Evolutionary conservation across 2,797 vertebrate species (phyloP), one percentile per base, ranked within the genome.

Genomic region (Poecilia picta): DNA sequence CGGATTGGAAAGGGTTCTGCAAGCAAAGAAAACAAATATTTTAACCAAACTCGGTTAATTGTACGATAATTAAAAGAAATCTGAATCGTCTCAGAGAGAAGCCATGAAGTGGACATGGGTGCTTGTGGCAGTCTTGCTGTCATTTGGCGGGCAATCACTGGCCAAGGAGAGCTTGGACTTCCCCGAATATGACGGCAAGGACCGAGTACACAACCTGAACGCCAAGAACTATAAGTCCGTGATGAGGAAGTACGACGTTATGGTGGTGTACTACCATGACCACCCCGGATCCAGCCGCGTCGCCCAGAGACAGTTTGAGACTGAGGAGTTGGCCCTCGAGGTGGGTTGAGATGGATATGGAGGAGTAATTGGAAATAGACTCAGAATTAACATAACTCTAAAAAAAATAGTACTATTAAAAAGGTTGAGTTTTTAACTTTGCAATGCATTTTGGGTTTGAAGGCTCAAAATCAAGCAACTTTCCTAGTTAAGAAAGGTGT

Each of bases 231-330:
- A 95, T 94, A 97, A 96, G 93, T 94, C 94, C 4, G 90, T 97
- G 86, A 96, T 97, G 95, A 97, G 96, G 95, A 97, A 97, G 94
- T 97, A 96, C 25, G 97, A 97, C 41, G 95, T 97, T 70, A 95
- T 98, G 94, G 97, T 97, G 3, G 95, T 98, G 81, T 97, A 97
- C 86, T 97, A 97, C 93, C 97, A 97, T n/a, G 96, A 97, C 53
- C 97, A 97, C 49, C 95, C 97, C 0, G 96, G 94, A 88, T 94
- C 96, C 28, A 95, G 94, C 96, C 96, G 95, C 92, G 95, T 95
- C 83, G 96, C 96, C 45, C 96, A 97, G 91, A 96, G 88, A 89
- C 97, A 98, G 88, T 97, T 96, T 84, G 95, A 97, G 88, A 95
- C 97, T 86, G 97, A 98, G 87, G 97, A 98, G 91, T 92, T 97